Evolutionary conservation across 1,140 invertebrate species (phyloP), one percentile per base, ranked within the genome.

Genomic region (Gryon sp.): DNA sequence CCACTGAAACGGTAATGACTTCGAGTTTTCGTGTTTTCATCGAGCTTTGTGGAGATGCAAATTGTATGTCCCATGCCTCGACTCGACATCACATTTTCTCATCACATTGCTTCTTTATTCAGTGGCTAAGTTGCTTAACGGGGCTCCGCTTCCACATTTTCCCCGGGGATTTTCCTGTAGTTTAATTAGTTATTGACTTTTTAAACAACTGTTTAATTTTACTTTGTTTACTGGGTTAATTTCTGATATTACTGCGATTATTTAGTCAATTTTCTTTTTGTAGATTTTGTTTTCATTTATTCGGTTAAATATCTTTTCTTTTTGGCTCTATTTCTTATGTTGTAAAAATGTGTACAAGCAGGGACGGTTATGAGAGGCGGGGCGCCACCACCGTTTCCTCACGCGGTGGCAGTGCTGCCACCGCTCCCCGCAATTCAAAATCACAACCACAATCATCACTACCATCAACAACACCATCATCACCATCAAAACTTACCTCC

Each of bases 391-490:
- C 90, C 91, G 81, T 92, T 91, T 80, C 90, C 91, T 81, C 91
- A 91, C 86, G 91, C 91, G 86, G 91, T 92, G 84, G 90, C 91
- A 86, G 92, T 92, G 80, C 89, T 92, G 86, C 91, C 91, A 86
- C 91, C 91, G 84, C 88, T 92, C 85, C 90, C 90, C 83, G 84
- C 70, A 68, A 83, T 80, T 79, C 83, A 87, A 78, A 84, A 83
- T 80, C 84, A 86, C 75, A 82, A 83, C 76, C 84, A 87, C 76
- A 84, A 83, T 73, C 81, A 84, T 76, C 82, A 82, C n/a, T n/a
- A n/a, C 28, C 79, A 83, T 45, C 78, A 83, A 68, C 77, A 79
- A 65, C 80, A 87, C 76, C 75, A 81, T 81, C 81, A 85, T 82
- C 80, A 83, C 55, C 78, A 84, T 79, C 84, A 85, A 82, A 90